A percentile compares a stretch with the other conserved stretches of the same genome.
phyloP scores from a whole-genome alignment of 1,140 invertebrate genomes.

The Pectinophora gossypiella region DNA sequence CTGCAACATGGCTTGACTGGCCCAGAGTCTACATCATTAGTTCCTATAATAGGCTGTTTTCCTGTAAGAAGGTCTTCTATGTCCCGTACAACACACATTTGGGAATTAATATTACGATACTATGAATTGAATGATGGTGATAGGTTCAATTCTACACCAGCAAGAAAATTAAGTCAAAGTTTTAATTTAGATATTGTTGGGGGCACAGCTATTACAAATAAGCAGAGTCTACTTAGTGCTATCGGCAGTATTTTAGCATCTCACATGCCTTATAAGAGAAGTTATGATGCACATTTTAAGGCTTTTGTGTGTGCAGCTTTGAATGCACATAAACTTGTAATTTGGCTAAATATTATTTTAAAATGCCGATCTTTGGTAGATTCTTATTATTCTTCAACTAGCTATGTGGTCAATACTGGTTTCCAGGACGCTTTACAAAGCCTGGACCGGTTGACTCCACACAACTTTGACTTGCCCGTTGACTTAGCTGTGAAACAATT shows the following conservation, averaged over 20 bases:
- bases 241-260: conserved; percentile 95
- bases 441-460: conserved; percentile 89
- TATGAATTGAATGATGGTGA: conserved; percentile 68
- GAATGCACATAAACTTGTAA: conserved; percentile 93
- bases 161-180: conserved; percentile 96
- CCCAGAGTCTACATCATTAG: conserved; percentile 84
- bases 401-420: conserved; percentile 96
- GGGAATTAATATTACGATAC: conserved; percentile 62
- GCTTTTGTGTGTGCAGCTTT: conserved; percentile 97
- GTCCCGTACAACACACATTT: conserved; percentile 72
- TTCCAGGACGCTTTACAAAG: conserved; percentile 96
- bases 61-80: conserved; percentile 78
- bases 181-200: conserved; percentile 97
- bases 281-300: conserved; percentile 98
- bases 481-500: conserved; percentile 97
- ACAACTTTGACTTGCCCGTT: conserved; percentile 95
- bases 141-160: conserved; percentile 95
- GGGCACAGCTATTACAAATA: conserved; percentile 89
- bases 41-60: conserved; percentile 95
- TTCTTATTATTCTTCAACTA: conserved; percentile 94
- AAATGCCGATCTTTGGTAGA: conserved; percentile 92
- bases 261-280: conserved; percentile 94
- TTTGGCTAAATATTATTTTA: conserved; percentile 95
- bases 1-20: conserved; percentile 94
- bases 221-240: conserved; percentile 92